Conservation (phyloP, 2,113 vertebrate genomes). For the human region DNA sequence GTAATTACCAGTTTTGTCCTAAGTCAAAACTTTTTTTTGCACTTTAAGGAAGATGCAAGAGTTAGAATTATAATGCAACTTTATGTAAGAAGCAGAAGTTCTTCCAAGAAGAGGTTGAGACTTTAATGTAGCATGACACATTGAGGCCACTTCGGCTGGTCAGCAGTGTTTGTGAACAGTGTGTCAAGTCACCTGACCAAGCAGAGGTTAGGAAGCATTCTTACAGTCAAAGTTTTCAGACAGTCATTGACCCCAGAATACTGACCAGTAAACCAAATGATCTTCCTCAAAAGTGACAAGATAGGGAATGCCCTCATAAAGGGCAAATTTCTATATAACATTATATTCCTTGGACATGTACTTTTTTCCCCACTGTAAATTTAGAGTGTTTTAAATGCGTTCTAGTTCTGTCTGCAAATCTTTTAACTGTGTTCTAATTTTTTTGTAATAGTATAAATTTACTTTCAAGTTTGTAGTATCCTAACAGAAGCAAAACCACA, state of each 20-base stretch:
- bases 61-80: not conserved
- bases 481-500: not conserved
- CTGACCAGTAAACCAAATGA: not conserved
- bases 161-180: not conserved
- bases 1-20: not conserved
- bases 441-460: not conserved
- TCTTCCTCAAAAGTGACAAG: not conserved
- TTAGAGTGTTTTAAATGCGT: constrained; percentile 10
- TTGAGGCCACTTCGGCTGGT: not conserved
- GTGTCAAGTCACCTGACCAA: not conserved
- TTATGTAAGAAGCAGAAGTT: not conserved
- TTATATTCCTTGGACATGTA: not conserved
- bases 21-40: not conserved
- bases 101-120: not conserved
- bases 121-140: not conserved
- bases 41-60: not conserved
- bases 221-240: not conserved
- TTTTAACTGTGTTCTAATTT: not conserved
- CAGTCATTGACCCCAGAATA: not conserved
- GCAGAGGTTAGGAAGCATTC: not conserved
- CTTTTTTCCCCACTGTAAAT: not conserved
- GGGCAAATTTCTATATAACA: not conserved
- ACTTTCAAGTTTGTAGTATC: not conserved
- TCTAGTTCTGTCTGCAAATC: not conserved
- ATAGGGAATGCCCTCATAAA: not conserved